These are phyloP conservation scores for Laticauda colubrina DNA, from an alignment of 2,113 vertebrate genomes.

Conservation along the genomic window DNA sequence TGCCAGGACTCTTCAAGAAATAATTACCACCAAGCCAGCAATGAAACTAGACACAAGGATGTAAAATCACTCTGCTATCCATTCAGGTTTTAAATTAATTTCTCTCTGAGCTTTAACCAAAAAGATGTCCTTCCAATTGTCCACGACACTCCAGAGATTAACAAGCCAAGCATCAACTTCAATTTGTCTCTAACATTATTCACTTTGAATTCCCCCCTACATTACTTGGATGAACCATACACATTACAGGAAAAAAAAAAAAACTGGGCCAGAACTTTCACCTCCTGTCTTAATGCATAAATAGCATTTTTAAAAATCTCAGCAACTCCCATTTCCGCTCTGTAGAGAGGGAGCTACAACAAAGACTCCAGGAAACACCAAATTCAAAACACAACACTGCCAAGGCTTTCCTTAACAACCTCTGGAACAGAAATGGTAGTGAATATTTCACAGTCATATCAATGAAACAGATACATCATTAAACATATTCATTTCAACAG, in stretches of 20 bases:
- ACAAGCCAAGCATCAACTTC: conserved; percentile 53
- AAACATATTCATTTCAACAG: neutral
- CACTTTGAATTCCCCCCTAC: conserved; percentile 49
- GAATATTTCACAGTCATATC: neutral
- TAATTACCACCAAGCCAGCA: conserved; percentile 54
- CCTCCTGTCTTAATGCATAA: neutral
- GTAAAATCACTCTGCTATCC: conserved; percentile 51
- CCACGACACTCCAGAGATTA: conserved; percentile 49
- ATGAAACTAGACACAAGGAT: conserved; percentile 55
- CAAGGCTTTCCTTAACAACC: neutral
- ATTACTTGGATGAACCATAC: conserved; percentile 34
- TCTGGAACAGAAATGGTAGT: neutral
- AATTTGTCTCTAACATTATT: conserved; percentile 48
- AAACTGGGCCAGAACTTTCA: conserved; percentile 31
- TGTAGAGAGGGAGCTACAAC: conserved; percentile 32
- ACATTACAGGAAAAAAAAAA: conserved; percentile 21
- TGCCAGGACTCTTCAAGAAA: conserved; percentile 41
- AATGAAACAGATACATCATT: neutral
- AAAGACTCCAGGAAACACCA: conserved; percentile 1
- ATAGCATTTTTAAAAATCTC: neutral
- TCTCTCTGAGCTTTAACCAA: conserved; percentile 50
- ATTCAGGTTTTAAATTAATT: conserved; percentile 53
- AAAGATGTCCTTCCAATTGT: conserved; percentile 57
- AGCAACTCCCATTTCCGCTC: conserved; percentile 31
- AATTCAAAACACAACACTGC: neutral